Evolutionary conservation across 92 coral and sea anemone genomes (phyloP), one percentile per base, ranked within the genome.

Genomic region (Meandrina meandrites): DNA sequence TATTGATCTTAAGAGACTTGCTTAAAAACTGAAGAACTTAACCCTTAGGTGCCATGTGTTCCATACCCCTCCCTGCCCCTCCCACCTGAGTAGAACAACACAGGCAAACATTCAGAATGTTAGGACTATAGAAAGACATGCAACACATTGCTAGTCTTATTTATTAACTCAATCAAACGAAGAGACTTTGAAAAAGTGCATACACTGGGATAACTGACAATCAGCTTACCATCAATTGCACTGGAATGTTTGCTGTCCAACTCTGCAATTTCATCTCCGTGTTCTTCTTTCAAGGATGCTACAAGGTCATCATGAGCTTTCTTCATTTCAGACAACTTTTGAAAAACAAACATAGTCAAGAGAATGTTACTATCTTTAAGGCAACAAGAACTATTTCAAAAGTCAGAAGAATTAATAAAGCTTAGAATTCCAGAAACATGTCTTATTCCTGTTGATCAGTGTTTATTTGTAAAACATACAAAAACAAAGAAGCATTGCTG

Each of bases 261-360:
- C 15, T 97, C 99, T 27, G 90, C 95, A 82, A 97, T 79, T 84
- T 91, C 98, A 54, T 93, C 98, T 76, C 81, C 89, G 86, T 93
- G 88, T 77, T 88, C 90, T 62, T 97, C 98, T 75, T 89, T 90
- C 51, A 95, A 32, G 17, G 90, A 86, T 78, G 91, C 93, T 42
- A 92, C 30, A 60, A 83, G 85, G 58, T 95, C 88, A 45, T 87
- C 96, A 51, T 97, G 91, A 21, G 89, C 91, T 80, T 91, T 91
- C 89, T 92, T 92, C 74, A 93, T 68, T 75, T 93, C 87, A 24
- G 58, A 81, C 79, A 95, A 27, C 99, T 97, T 42, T 37, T 71
- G 30, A 14, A 30, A 78, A 69, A 51, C 27, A 35, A 60, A n/a
- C 53, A 81, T n/a, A n/a, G n/a, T n/a, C n/a, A n/a, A n/a, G n/a